These are phyloP conservation scores for Drosophila teissieri DNA, from an alignment of 1,140 invertebrate genomes.

Conservation along the genomic window DNA sequence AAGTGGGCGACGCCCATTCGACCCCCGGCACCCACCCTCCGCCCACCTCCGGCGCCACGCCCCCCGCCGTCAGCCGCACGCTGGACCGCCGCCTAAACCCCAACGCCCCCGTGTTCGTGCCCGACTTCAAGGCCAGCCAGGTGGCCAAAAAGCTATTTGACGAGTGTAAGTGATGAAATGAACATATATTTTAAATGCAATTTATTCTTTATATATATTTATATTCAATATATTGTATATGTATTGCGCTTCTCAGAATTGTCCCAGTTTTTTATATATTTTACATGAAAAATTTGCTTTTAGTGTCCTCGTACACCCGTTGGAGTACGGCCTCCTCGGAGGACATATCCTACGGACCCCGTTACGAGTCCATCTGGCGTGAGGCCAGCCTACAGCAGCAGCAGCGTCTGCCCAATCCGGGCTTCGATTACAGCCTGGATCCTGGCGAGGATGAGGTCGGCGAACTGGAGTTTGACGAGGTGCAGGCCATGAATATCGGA, in stretches of 20 bases:
- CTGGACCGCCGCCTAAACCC: conserved; percentile 60
- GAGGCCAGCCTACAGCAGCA: conserved; percentile 24
- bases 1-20: conserved; percentile 14
- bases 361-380: conserved; percentile 63
- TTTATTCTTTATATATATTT: background rate
- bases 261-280: too few species aligned
- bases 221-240: background rate
- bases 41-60: background rate
- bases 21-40: background rate
- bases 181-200: too few species aligned
- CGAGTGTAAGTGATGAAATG: conserved; percentile 54
- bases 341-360: conserved; percentile 44
- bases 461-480: conserved; percentile 22
- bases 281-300: background rate
- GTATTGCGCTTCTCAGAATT: too few species aligned
- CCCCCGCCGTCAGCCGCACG: conserved; percentile 11
- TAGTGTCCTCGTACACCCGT: conserved; percentile 38
- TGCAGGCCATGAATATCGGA: conserved; percentile 29
- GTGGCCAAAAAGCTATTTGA: conserved; percentile 49
- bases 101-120: conserved; percentile 62
- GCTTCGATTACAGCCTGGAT: too few species aligned
- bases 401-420: background rate
- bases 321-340: conserved; percentile 52
- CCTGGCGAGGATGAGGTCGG: conserved; percentile 4
- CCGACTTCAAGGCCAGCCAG: conserved; percentile 17